phyloP scores from a whole-genome alignment of 1,140 invertebrate species.

The Bombus superbus region DNA sequence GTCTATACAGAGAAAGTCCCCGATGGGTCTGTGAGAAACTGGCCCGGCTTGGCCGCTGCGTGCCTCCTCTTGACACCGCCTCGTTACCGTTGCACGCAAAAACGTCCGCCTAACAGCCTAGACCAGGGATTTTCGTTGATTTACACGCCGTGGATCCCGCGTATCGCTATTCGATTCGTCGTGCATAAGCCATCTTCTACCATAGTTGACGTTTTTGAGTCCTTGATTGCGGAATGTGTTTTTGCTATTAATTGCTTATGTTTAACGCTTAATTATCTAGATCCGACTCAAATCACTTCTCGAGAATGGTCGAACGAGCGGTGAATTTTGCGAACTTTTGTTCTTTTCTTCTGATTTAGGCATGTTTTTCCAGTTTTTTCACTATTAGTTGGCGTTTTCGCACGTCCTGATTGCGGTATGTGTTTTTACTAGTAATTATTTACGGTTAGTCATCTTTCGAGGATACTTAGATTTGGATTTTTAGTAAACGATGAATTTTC shows the following conservation, averaged over 20 bases:
- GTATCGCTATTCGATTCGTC: neutral
- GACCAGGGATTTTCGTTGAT: slow-evolving; percentile 6
- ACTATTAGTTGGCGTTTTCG: too few relatives aligned
- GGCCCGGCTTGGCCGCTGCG: slow-evolving; percentile 63
- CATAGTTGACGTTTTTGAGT: neutral
- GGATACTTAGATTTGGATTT: too few relatives aligned
- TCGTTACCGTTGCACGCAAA: slow-evolving; percentile 65
- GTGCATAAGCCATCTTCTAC: too few relatives aligned
- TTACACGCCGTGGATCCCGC: neutral
- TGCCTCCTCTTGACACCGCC: slow-evolving; percentile 49
- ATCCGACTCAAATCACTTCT: too few relatives aligned
- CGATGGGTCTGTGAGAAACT: slow-evolving; percentile 75
- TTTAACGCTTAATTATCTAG: too few relatives aligned
- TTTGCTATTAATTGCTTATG: too few relatives aligned
- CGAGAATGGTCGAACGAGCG: too few relatives aligned
- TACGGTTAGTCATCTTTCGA: too few relatives aligned
- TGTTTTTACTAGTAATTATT: too few relatives aligned
- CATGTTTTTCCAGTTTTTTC: too few relatives aligned
- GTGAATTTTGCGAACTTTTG: neutral
- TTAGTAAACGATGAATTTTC: neutral
- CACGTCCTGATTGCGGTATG: too few relatives aligned
- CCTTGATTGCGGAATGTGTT: neutral
- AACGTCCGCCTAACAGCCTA: slow-evolving; percentile 11
- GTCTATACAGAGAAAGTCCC: slow-evolving; percentile 75
- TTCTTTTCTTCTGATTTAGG: neutral